Conservation (phyloP, 1,140 invertebrate species). For the Temnothorax longispinosus region DNA sequence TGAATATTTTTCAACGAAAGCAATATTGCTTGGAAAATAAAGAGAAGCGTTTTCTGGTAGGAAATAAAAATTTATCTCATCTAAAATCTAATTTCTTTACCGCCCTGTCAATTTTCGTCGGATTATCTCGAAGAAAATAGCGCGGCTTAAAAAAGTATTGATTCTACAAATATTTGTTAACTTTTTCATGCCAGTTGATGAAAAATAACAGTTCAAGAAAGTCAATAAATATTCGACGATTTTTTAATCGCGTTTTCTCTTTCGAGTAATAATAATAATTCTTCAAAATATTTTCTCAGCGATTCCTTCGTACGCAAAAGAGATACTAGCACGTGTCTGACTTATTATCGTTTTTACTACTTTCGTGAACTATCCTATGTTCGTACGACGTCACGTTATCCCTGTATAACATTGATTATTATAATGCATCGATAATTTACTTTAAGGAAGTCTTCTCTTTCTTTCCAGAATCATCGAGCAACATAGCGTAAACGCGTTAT, state of each 20-base stretch:
- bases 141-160: neutral
- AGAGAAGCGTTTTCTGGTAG: neutral
- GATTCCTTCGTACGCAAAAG: neutral
- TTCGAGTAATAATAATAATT: neutral
- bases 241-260: neutral
- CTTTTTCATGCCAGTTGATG: too few species aligned
- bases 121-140: neutral
- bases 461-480: slow-evolving; percentile 92
- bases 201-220: neutral
- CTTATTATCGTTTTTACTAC: neutral
- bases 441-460: neutral
- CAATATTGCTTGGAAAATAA: neutral
- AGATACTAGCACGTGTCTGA: neutral
- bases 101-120: neutral
- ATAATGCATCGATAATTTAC: neutral
- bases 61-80: neutral
- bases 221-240: neutral
- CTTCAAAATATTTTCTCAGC: neutral
- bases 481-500: slow-evolving; percentile 93
- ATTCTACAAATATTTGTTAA: neutral
- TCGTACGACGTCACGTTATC: neutral
- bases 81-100: neutral
- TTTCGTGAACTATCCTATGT: neutral
- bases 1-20: neutral
- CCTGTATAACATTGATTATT: neutral